Evolutionary conservation across 2,797 vertebrate genomes (phyloP), one percentile per base, ranked within the genome.

Genomic region (Takifugu rubripes): DNA sequence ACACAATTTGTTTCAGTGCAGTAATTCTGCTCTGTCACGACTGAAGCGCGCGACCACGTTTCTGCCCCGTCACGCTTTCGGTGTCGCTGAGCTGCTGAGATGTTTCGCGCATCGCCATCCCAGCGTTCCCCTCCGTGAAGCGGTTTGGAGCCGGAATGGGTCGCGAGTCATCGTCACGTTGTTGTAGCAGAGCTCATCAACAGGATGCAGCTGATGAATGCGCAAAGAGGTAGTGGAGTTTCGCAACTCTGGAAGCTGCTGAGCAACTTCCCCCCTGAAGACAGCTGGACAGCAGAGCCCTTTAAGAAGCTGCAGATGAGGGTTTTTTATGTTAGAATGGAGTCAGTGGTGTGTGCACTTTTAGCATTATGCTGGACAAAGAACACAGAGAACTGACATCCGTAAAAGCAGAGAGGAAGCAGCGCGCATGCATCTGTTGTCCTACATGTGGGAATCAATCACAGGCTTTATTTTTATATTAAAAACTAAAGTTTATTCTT

Each of bases 201-300:
- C 83, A 84, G 83, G 84, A 89, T 78, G 79, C 68, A 75, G 77
- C 79, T 54, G 46, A 77, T 80, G 75, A 84, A 77, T 81, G 21
- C 63, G 68, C 54, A 73, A 61, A 56, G 64, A 74, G 7, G 16
- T 1, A 46, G 66, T 29, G 49, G 56, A 61, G 66, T 86, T 87
- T 81, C 79, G 51, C 68, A 85, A 79, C 49, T 40, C 33, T 36
- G 65, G 70, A 68, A 66, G 68, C 61, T 31, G 52, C 65, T 57
- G 16, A 51, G 24, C 51, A 64, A 83, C 75, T 83, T 78, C 70
- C 79, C 72, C 69, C 76, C 43, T 58, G 7, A 63, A 58, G 73
- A 61, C 49, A 64, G 31, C 58, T 45, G 58, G 45, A 55, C 54
- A 62, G 24, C 17, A 59, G 40, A 31, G 48, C 24, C 25, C 59